These are phyloP conservation scores for Halcyon smyrnensis DNA, from an alignment of 2,797 vertebrate genomes.

Conservation along the genomic window DNA sequence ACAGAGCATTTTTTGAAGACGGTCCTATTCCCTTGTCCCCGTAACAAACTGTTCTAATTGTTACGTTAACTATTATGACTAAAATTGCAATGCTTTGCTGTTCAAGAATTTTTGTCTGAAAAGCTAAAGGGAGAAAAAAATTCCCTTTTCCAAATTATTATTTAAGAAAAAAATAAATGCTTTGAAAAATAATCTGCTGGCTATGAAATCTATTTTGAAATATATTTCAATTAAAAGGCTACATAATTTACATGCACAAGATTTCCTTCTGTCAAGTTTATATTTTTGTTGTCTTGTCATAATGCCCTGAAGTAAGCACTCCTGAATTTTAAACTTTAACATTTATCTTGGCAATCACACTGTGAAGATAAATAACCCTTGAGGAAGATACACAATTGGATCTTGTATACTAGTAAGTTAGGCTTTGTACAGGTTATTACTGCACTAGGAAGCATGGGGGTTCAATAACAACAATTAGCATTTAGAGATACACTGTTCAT, in stretches of 20 bases:
- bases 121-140: constrained; percentile 35
- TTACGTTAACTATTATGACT: constrained; percentile 75
- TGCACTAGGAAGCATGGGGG: constrained; percentile 34
- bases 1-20: constrained; percentile 33
- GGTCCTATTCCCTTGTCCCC: constrained; percentile 61
- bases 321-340: constrained; percentile 73
- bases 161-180: constrained; percentile 23
- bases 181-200: constrained; percentile 35
- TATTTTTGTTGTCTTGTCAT: constrained; percentile 60
- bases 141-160: constrained; percentile 38
- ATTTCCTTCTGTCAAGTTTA: constrained; percentile 36
- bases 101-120: constrained; percentile 48
- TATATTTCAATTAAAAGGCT: constrained; percentile 63
- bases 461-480: constrained; percentile 60
- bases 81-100: constrained; percentile 58
- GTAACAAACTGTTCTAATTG: constrained; percentile 80
- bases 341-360: constrained; percentile 66
- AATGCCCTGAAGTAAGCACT: constrained; percentile 71
- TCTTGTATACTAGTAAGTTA: constrained; percentile 62
- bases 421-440: constrained; percentile 51
- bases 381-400: constrained; percentile 76
- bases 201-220: constrained; percentile 48
- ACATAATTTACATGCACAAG: constrained; percentile 49
- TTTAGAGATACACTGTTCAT: constrained; percentile 54
- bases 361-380: constrained; percentile 79